These are phyloP conservation scores for Catharus minimus DNA, from an alignment of 2,113 vertebrate genomes.

Conservation along the genomic window DNA sequence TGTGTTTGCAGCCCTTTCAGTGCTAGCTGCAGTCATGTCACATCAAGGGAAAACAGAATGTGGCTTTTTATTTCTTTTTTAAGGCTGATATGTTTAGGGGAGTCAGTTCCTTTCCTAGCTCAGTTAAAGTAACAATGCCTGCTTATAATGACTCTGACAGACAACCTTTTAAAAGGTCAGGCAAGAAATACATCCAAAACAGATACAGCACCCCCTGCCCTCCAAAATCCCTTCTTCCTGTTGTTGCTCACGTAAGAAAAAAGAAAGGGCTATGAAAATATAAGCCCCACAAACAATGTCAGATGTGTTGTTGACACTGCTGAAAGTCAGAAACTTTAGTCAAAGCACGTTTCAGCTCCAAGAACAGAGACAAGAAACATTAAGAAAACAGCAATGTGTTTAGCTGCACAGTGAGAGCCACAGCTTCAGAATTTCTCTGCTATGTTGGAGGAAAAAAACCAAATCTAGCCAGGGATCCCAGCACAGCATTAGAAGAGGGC, in stretches of 20 bases:
- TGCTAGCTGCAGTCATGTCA: slow-evolving; percentile 2
- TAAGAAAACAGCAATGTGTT: not conserved
- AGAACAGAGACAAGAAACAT: not conserved
- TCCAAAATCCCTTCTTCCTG: not conserved
- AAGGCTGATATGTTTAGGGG: not conserved
- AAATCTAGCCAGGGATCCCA: not conserved
- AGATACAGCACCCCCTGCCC: not conserved
- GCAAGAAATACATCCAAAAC: not conserved
- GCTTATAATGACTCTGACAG: not conserved
- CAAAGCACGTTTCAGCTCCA: not conserved
- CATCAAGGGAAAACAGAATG: not conserved
- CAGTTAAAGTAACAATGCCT: not conserved
- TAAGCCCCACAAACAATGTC: not conserved
- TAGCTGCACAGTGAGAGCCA: not conserved
- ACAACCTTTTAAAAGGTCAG: not conserved
- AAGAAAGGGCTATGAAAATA: not conserved
- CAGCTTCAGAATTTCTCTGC: not conserved
- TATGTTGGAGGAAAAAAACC: not conserved
- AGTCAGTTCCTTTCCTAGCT: not conserved
- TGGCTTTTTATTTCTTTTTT: not conserved
- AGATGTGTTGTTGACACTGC: not conserved
- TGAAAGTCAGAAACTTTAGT: not conserved
- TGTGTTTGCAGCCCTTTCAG: not conserved
- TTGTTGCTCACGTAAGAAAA: not conserved
- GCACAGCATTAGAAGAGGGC: not conserved